These are phyloP conservation scores for Dipodomys ordii DNA, from an alignment of 2,113 vertebrate genomes.

Conservation along the genomic window DNA sequence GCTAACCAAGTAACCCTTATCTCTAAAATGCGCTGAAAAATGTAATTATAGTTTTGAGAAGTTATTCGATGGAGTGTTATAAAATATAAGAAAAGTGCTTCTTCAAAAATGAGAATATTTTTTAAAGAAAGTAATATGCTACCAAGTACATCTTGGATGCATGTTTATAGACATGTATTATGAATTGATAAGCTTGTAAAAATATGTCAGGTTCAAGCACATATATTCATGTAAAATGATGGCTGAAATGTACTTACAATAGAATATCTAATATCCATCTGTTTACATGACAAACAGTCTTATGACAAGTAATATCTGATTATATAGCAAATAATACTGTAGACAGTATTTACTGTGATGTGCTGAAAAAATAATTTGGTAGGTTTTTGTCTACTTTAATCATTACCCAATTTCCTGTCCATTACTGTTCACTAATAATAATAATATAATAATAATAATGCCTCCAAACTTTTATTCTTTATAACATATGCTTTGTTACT, in stretches of 20 bases:
- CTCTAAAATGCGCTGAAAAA: background rate
- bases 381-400: background rate
- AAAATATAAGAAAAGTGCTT: background rate
- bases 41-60: constrained; percentile 8
- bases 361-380: background rate
- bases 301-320: background rate
- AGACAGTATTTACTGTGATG: background rate
- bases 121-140: background rate
- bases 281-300: too few species aligned
- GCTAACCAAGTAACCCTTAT: background rate
- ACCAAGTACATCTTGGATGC: background rate
- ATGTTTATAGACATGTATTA: background rate
- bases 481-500: background rate
- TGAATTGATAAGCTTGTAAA: background rate
- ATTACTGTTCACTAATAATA: background rate
- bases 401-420: background rate
- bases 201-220: constrained; percentile 41
- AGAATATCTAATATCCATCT: background rate
- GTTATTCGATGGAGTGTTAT: background rate
- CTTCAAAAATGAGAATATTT: background rate
- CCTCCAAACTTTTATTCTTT: background rate
- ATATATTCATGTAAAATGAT: background rate
- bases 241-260: background rate
- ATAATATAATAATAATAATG: background rate
- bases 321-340: background rate